Conservation (phyloP, 2,113 vertebrate genomes). For the Saguinus midas region DNA sequence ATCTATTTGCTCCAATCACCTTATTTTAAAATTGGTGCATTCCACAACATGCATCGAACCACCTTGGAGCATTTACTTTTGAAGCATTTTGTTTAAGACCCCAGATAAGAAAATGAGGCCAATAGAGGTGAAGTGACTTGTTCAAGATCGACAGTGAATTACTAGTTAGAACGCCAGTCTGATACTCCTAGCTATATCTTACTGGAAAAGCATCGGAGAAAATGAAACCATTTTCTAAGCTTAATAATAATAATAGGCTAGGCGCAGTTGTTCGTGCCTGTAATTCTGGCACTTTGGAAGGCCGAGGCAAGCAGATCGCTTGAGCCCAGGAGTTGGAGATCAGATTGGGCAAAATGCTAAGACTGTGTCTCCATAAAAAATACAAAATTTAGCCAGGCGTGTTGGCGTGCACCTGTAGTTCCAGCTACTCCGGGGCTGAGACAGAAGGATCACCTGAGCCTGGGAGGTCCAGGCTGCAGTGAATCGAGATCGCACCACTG, state of each 20-base stretch:
- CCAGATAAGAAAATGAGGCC: background rate
- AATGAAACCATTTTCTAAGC: conserved; percentile 24
- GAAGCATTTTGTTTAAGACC: background rate
- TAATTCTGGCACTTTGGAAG: too few relatives aligned
- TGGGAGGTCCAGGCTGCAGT: too few relatives aligned
- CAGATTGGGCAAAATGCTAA: too few relatives aligned
- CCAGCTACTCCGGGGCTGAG: too few relatives aligned
- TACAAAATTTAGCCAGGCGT: too few relatives aligned
- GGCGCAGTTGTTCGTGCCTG: too few relatives aligned
- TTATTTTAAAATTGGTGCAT: background rate
- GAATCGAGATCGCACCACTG: too few relatives aligned
- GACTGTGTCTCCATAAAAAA: too few relatives aligned
- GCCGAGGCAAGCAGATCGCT: too few relatives aligned
- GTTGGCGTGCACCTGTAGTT: too few relatives aligned
- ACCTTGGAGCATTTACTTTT: background rate
- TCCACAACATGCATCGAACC: background rate
- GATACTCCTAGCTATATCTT: background rate
- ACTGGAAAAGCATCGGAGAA: background rate
- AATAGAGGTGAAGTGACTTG: background rate
- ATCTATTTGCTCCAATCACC: background rate
- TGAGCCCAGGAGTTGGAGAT: too few relatives aligned
- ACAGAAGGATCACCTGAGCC: too few relatives aligned
- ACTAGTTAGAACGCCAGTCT: background rate
- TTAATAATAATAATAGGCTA: background rate
- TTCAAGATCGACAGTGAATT: background rate